Percentiles rank a stretch among this genome's conserved stretches.
Evolutionary conservation across 2,797 vertebrate species (phyloP).

Genomic region (Myotis myotis): DNA sequence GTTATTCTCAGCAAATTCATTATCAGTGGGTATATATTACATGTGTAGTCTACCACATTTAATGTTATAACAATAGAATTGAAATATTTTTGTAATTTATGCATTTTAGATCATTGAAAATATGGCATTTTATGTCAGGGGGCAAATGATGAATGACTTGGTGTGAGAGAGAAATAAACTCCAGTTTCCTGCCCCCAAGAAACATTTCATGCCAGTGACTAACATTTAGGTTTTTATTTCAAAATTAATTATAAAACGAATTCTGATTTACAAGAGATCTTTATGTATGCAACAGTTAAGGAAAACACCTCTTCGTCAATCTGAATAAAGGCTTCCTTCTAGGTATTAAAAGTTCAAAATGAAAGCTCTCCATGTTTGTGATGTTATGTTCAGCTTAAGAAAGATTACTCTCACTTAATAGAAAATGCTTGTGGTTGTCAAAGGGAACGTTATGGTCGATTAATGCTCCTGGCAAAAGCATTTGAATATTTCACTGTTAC

Average conservation of each 20-base stretch:
- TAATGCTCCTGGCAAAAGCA: constrained; percentile 56
- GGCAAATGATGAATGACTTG: not conserved
- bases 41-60: not conserved
- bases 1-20: constrained; percentile 16
- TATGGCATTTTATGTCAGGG: constrained; percentile 20
- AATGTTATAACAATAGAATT: not conserved
- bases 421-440: constrained; percentile 55
- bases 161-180: constrained; percentile 40
- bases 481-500: constrained; percentile 73
- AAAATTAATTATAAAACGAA: constrained; percentile 48
- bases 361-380: constrained; percentile 26
- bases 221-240: constrained; percentile 25
- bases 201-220: constrained; percentile 38
- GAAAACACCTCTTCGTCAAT: not conserved
- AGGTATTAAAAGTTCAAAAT: constrained; percentile 53
- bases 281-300: not conserved
- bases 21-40: not conserved
- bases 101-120: constrained; percentile 36
- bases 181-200: constrained; percentile 20
- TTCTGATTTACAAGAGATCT: constrained; percentile 6
- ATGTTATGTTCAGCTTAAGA: constrained; percentile 47
- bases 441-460: constrained; percentile 57
- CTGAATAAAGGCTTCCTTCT: constrained; percentile 42
- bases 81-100: constrained; percentile 36
- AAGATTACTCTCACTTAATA: constrained; percentile 46